Percentiles rank a stretch among this genome's conserved stretches.
These are phyloP conservation scores for Horisme vitalbata DNA, from an alignment of 2,888 invertebrate species.

Conservation along the genomic window DNA sequence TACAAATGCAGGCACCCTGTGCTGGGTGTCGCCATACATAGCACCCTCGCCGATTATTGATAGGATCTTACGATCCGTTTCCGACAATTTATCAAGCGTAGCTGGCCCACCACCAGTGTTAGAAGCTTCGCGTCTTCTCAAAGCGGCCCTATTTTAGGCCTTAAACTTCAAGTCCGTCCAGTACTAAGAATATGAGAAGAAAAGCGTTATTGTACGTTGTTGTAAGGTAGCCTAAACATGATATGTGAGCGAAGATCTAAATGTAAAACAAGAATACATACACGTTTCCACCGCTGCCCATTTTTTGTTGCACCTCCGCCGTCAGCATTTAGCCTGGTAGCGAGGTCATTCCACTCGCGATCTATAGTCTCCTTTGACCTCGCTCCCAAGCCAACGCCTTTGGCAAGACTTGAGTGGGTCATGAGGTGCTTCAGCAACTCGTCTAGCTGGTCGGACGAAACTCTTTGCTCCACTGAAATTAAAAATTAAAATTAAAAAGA, in stretches of 20 bases:
- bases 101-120: neutral
- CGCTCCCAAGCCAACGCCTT: constrained; percentile 10
- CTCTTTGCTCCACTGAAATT: constrained; percentile 10
- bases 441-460: constrained; percentile 3
- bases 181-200: neutral
- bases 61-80: neutral
- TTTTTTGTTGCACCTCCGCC: constrained; percentile 6
- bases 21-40: too few relatives aligned
- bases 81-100: neutral
- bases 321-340: constrained; percentile 7
- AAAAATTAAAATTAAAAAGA: too few relatives aligned
- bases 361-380: constrained; percentile 5
- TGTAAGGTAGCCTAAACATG: neutral
- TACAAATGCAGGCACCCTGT: too few relatives aligned
- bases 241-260: neutral
- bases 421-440: constrained; percentile 5
- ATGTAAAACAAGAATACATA: neutral
- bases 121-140: neutral
- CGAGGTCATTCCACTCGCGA: constrained; percentile 14
- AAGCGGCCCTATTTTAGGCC: neutral
- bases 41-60: constrained; percentile 4
- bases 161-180: too few relatives aligned
- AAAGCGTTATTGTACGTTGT: too few relatives aligned
- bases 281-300: neutral
- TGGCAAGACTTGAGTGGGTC: constrained; percentile 4